These are phyloP conservation scores for Drosophila ogumai DNA, from an alignment of 1,140 invertebrate genomes.

Conservation along the genomic window DNA sequence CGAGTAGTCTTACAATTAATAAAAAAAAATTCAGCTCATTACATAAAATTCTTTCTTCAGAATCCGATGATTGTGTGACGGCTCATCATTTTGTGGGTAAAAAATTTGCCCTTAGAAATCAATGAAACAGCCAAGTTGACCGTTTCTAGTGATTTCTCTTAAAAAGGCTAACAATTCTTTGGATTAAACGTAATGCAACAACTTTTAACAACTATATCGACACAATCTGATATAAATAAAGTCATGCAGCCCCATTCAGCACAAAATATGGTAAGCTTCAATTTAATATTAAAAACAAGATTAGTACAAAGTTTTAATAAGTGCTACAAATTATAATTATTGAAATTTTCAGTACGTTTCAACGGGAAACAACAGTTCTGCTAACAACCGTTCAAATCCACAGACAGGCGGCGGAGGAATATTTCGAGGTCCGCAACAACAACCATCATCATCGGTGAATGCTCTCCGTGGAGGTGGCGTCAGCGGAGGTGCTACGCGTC, in stretches of 20 bases:
- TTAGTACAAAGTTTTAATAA: not conserved
- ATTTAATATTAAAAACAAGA: not conserved
- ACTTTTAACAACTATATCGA: constrained; percentile 53
- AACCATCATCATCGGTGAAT: constrained; percentile 56
- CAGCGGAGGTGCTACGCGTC: constrained; percentile 44
- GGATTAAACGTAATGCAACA: constrained; percentile 72
- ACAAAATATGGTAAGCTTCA: constrained; percentile 74
- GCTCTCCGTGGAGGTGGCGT: constrained; percentile 55
- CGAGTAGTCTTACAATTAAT: not conserved
- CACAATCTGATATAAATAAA: constrained; percentile 66
- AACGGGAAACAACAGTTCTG: constrained; percentile 65
- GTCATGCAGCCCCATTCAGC: constrained; percentile 76
- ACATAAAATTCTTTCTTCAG: constrained; percentile 3
- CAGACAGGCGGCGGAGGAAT: constrained; percentile 55
- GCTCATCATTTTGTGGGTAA: constrained; percentile 34
- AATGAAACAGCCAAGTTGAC: constrained; percentile 30
- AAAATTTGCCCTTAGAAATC: constrained; percentile 53
- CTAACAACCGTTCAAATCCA: constrained; percentile 64
- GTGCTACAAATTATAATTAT: not conserved
- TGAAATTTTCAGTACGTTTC: constrained; percentile 63
- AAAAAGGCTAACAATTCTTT: constrained; percentile 4
- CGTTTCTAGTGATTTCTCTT: constrained; percentile 47
- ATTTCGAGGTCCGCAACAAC: constrained; percentile 52
- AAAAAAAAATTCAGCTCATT: not conserved
- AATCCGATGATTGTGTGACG: constrained; percentile 73